Evolutionary conservation across 2,113 vertebrate species (phyloP).

Genomic region (Odontophorus gujanensis): DNA sequence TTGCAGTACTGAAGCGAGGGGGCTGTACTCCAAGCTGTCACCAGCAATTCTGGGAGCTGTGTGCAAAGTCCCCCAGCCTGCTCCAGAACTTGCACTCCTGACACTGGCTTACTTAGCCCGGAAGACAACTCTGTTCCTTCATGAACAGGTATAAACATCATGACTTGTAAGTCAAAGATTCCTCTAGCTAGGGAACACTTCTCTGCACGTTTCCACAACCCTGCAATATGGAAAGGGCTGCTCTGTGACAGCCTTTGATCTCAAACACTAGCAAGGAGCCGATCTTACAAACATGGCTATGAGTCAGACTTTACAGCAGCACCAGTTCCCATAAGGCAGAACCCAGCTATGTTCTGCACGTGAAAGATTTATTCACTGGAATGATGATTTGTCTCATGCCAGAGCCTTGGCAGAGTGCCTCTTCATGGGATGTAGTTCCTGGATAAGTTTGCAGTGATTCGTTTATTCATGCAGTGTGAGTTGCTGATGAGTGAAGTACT

Average conservation of each 20-base stretch:
- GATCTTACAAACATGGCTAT: background rate
- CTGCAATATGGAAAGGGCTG: background rate
- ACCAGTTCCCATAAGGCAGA: constrained; percentile 27
- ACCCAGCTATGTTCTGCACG: background rate
- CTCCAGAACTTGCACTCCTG: background rate
- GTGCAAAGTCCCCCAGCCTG: background rate
- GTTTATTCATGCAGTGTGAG: background rate
- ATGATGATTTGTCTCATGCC: background rate
- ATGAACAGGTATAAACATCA: constrained; percentile 36
- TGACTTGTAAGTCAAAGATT: constrained; percentile 37
- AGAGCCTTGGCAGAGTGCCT: background rate
- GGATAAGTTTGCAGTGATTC: background rate
- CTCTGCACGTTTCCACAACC: constrained; percentile 19
- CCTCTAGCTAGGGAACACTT: background rate
- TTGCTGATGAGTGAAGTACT: background rate
- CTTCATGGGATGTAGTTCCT: background rate
- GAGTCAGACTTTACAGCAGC: constrained; percentile 3
- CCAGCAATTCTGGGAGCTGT: fast-evolving
- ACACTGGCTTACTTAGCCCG: background rate
- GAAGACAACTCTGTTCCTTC: constrained; percentile 29
- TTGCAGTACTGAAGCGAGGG: background rate
- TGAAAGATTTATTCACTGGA: background rate
- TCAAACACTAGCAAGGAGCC: background rate
- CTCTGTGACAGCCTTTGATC: background rate
- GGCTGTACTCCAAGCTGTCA: background rate